Base-by-base conservation (phyloP, 2,888 invertebrate species). In the Scaptomyza reducta region DNA sequence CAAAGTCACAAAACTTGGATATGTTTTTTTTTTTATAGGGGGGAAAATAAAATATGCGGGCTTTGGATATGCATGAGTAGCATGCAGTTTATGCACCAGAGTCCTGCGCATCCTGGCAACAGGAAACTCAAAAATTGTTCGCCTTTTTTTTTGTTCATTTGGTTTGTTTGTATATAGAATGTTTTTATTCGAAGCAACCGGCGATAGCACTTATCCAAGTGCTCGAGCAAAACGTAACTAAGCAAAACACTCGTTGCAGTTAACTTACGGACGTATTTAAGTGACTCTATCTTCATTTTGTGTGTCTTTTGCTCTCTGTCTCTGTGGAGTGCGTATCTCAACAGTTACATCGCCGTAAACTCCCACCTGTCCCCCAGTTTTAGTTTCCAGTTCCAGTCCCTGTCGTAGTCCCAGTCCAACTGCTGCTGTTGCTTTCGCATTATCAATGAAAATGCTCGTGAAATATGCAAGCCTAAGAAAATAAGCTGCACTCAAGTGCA, bases 391-490 rank as follows among this genome's bases (percentile, higher is more conserved):
- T 47, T 18, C 6, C 38, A 38, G 14, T 38, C 3, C 14, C 38
- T 2, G 6, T 10, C 18, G 1, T 5, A 50, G 45, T 57, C 59
- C 70, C 55, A 59, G 54, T 47, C 35, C 6, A 18, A 41, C 46
- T 53, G 29, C 44, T 54, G 44, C 54, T 49, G 33, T 3, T 77
- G 57, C 66, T 59, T 64, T 62, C 60, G 63, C 88, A 88, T 80
- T 76, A 84, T 88, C 84, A 84, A 85, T 84, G 84, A 85, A 82
- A 84, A 82, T 71, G 70, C 79, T 86, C 62, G 66, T 84, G 79
- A 89, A 84, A 89, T 87, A 89, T 84, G 84, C 79, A 84, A 77
- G 70, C 77, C 88, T 86, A 77, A 79, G 87, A 88, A 84, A 89
- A 86, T 74, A 87, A 89, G 86, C 84, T 88, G 83, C 83, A 84